Conservation (phyloP, 2,797 vertebrate genomes). For the Chloroceryle inda region DNA sequence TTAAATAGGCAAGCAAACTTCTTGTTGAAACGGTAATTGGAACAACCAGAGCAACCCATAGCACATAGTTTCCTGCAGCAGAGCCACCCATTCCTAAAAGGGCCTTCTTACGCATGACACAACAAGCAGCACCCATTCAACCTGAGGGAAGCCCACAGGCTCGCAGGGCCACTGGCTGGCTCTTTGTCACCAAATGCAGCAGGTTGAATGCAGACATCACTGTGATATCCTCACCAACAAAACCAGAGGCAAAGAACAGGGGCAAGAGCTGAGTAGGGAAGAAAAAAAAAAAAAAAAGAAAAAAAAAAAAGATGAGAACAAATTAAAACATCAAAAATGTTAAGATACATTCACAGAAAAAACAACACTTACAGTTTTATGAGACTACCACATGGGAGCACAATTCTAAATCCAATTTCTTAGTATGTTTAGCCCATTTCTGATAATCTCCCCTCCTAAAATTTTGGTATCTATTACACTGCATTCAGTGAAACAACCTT, state of each 20-base stretch:
- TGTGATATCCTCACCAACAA: conserved; percentile 87
- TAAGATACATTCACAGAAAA: conserved; percentile 72
- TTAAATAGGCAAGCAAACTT: conserved; percentile 55
- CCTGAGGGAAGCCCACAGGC: conserved; percentile 98
- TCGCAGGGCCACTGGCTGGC: conserved; percentile 94
- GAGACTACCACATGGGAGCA: not conserved
- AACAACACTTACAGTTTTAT: conserved; percentile 32
- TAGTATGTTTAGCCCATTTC: not conserved
- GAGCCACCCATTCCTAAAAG: conserved; percentile 73
- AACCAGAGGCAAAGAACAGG: conserved; percentile 85
- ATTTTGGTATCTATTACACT: not conserved
- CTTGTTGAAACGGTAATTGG: conserved; percentile 42
- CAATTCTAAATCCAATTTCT: conserved; percentile 23
- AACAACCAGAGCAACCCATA: conserved; percentile 60
- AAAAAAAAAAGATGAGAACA: conserved; percentile 79
- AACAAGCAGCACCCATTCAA: conserved; percentile 88
- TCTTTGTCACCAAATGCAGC: conserved; percentile 98
- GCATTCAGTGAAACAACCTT: not conserved
- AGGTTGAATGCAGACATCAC: conserved; percentile 99
- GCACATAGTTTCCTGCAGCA: conserved; percentile 81
- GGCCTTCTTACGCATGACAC: conserved; percentile 74
- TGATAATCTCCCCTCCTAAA: not conserved
- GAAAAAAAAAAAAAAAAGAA: conserved; percentile 81
- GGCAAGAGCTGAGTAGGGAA: conserved; percentile 86
- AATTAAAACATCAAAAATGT: conserved; percentile 83